phyloP scores from a whole-genome alignment of 2,888 invertebrate genomes.

The Chrysomela aeneicollis region DNA sequence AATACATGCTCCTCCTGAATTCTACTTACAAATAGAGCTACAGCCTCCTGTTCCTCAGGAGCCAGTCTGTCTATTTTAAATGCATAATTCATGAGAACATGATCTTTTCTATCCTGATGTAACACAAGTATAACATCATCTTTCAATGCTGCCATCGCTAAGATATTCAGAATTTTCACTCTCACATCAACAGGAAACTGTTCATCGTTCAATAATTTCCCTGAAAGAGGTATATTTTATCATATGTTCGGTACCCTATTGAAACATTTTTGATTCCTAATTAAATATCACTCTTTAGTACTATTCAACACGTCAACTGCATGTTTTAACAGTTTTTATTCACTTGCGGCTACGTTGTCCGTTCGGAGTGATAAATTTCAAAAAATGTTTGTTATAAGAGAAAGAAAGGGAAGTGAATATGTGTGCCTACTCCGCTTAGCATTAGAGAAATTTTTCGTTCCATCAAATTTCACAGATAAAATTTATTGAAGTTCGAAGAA shows the following conservation, averaged over 20 bases:
- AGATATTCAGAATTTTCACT: constrained; percentile 73
- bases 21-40: constrained; percentile 78
- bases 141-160: constrained; percentile 81
- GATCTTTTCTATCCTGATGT: constrained; percentile 89
- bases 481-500: too few relatives aligned
- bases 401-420: too few relatives aligned
- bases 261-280: neutral
- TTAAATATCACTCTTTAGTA: too few relatives aligned
- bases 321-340: too few relatives aligned
- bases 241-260: neutral
- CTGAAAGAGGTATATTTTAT: constrained; percentile 52
- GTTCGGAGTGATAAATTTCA: too few relatives aligned
- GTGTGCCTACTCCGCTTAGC: too few relatives aligned
- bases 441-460: too few relatives aligned
- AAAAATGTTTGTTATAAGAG: too few relatives aligned
- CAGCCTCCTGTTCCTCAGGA: constrained; percentile 78
- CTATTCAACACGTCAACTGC: too few relatives aligned
- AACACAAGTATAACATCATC: constrained; percentile 89
- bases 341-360: too few relatives aligned
- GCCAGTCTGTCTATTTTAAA: constrained; percentile 79
- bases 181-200: constrained; percentile 68
- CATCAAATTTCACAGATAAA: too few relatives aligned
- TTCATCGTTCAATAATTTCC: constrained; percentile 70
- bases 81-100: constrained; percentile 88
- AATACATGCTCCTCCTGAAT: too few relatives aligned